Percentiles rank a stretch among this genome's conserved stretches.
phyloP scores from a whole-genome alignment of 2,888 invertebrate genomes.

The Agrilus biguttatus region DNA sequence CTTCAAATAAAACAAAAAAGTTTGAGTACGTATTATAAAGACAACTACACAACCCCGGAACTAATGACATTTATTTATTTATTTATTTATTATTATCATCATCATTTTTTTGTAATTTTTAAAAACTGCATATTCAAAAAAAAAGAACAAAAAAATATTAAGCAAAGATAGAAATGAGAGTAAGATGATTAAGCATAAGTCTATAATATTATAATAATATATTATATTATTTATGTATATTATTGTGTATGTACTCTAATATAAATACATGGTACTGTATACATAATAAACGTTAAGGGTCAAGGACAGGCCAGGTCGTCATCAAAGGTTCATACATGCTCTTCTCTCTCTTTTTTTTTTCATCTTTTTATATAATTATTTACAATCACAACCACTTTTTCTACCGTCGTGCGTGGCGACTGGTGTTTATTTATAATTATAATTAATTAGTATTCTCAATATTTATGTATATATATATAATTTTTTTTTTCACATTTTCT shows the following conservation, averaged over 20 bases:
- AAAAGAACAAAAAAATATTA: slow-evolving; percentile 28
- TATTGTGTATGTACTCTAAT: slow-evolving; percentile 23
- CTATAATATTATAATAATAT: slow-evolving; percentile 4
- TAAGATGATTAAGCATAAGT: no score
- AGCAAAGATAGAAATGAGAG: slow-evolving; percentile 16
- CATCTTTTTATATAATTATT: slow-evolving; percentile 12
- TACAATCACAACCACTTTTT: slow-evolving; percentile 32
- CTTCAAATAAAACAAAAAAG: not conserved
- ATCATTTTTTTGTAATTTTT: slow-evolving; percentile 24
- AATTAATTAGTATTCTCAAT: slow-evolving; percentile 3
- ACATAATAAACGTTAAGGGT: slow-evolving; percentile 27
- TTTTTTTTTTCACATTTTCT: slow-evolving; percentile 5
- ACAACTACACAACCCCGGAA: slow-evolving; percentile 28
- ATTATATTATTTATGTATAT: slow-evolving; percentile 11
- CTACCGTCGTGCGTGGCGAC: slow-evolving; percentile 1
- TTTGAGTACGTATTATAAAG: slow-evolving; percentile 17
- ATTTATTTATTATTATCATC: slow-evolving; percentile 23
- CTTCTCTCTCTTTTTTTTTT: not conserved
- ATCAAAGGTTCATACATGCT: slow-evolving; percentile 24
- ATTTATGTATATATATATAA: slow-evolving; percentile 1
- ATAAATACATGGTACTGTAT: slow-evolving; percentile 30
- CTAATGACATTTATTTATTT: slow-evolving; percentile 27
- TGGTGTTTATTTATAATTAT: not conserved
- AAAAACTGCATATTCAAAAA: slow-evolving; percentile 23
- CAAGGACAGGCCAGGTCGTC: slow-evolving; percentile 34